phyloP scores from a whole-genome alignment of 2,888 invertebrate species.

The Stenichneumon culpator region DNA sequence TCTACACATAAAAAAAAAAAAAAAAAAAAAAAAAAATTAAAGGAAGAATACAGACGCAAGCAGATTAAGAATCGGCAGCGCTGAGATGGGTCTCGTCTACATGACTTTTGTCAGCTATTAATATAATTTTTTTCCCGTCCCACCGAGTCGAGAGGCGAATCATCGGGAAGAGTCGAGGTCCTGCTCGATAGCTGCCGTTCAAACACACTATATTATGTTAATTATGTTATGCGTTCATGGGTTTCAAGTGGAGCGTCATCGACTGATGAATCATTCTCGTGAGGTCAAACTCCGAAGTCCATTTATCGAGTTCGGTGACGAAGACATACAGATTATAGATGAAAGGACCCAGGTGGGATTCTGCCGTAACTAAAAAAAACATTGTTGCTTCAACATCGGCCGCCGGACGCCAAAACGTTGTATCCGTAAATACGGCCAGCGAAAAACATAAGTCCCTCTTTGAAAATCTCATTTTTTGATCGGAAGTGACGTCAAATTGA shows the following conservation, averaged over 20 bases:
- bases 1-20: slow-evolving; percentile 38
- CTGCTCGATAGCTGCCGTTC: slow-evolving; percentile 10
- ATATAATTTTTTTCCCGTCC: slow-evolving; percentile 62
- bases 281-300: slow-evolving; percentile 8
- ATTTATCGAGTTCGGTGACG: neutral
- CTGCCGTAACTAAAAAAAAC: neutral
- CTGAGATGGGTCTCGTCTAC: slow-evolving; percentile 32
- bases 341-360: neutral
- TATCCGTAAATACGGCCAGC: neutral
- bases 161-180: neutral
- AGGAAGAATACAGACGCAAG: slow-evolving; percentile 28
- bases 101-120: slow-evolving; percentile 60
- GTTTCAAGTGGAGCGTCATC: slow-evolving; percentile 33
- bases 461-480: neutral
- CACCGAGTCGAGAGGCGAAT: slow-evolving; percentile 24
- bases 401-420: neutral
- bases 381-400: neutral
- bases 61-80: slow-evolving; percentile 1
- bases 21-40: slow-evolving; percentile 3
- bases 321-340: neutral
- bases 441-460: neutral
- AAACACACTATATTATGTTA: slow-evolving; percentile 26
- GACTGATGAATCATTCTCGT: slow-evolving; percentile 33
- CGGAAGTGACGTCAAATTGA: neutral
- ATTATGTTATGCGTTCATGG: neutral